Conservation (phyloP, 2,888 invertebrate species). For the Clistopyga incitator region DNA sequence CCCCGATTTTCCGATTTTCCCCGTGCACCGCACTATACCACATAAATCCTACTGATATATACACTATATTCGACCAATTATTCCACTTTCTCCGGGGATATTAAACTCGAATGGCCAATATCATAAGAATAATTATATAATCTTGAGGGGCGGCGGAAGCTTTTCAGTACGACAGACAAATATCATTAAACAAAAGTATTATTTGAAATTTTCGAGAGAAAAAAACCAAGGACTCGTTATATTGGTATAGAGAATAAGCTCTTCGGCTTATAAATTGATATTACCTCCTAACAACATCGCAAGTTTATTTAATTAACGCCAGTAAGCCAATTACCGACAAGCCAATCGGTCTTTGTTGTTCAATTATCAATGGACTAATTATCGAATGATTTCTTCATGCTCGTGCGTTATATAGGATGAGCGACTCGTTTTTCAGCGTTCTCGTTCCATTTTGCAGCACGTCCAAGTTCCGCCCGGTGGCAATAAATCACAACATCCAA, state of each 20-base stretch:
- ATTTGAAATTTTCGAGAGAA: background rate
- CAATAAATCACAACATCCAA: conserved; percentile 43
- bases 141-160: too few relatives aligned
- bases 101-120: background rate
- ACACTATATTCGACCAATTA: background rate
- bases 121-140: background rate
- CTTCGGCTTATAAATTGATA: background rate
- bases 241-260: background rate
- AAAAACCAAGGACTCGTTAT: background rate
- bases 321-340: background rate
- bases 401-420: background rate
- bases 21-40: background rate
- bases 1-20: background rate
- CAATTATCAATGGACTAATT: conserved; percentile 14
- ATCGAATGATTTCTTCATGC: conserved; percentile 10
- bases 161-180: too few relatives aligned
- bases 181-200: too few relatives aligned
- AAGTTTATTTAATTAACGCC: conserved; percentile 1
- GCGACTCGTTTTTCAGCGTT: background rate
- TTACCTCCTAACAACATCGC: background rate
- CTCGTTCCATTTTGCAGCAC: conserved; percentile 9
- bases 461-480: conserved; percentile 17
- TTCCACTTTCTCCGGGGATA: background rate
- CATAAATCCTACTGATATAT: background rate
- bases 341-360: background rate